These are phyloP conservation scores for Troides aeacus DNA, from an alignment of 2,888 invertebrate species.

Conservation along the genomic window DNA sequence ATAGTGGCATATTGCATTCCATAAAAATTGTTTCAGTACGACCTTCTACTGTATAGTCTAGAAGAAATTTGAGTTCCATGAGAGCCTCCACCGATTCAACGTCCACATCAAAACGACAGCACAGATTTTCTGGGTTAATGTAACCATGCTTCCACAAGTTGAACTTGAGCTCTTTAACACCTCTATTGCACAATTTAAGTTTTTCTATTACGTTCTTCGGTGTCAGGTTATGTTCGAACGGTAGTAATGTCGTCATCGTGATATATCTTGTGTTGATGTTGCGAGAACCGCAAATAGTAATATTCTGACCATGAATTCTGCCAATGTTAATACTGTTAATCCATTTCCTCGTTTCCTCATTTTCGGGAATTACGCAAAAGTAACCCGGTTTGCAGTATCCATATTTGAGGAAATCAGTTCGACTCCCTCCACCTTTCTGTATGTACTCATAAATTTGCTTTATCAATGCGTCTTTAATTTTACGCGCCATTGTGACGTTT, in stretches of 20 bases:
- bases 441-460: slow-evolving; percentile 60
- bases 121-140: slow-evolving; percentile 7
- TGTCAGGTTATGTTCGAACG: slow-evolving; percentile 34
- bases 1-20: slow-evolving; percentile 42
- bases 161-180: slow-evolving; percentile 60
- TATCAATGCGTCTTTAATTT: slow-evolving; percentile 62
- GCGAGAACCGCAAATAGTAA: slow-evolving; percentile 52
- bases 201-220: slow-evolving; percentile 42
- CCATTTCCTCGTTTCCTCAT: slow-evolving; percentile 59
- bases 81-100: slow-evolving; percentile 61
- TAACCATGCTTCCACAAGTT: slow-evolving; percentile 53
- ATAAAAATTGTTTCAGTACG: slow-evolving; percentile 38
- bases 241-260: slow-evolving; percentile 46
- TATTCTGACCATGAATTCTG: slow-evolving; percentile 44
- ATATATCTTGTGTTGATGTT: slow-evolving; percentile 48
- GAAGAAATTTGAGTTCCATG: slow-evolving; percentile 44
- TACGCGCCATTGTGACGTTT: slow-evolving; percentile 48
- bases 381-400: slow-evolving; percentile 58
- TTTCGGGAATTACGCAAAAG: slow-evolving; percentile 61
- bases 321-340: slow-evolving; percentile 53
- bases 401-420: slow-evolving; percentile 61
- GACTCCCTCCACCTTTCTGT: slow-evolving; percentile 43
- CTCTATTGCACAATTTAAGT: slow-evolving; percentile 56
- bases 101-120: slow-evolving; percentile 53
- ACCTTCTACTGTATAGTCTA: slow-evolving; percentile 51